phyloP scores from a whole-genome alignment of 2,888 invertebrate species.

The Drosophila siamana region DNA sequence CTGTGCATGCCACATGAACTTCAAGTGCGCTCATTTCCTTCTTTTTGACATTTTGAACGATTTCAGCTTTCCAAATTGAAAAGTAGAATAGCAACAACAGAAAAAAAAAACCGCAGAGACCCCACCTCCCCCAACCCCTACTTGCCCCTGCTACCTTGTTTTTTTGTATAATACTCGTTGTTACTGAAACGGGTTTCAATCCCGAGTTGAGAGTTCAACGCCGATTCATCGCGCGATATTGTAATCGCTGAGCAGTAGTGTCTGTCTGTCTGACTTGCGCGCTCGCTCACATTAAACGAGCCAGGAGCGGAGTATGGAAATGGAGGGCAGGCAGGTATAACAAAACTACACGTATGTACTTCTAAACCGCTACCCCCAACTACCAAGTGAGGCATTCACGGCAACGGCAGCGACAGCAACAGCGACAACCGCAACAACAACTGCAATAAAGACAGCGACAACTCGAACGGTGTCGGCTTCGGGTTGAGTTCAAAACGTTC shows the following conservation, averaged over 20 bases:
- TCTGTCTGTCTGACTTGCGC: conserved; percentile 1
- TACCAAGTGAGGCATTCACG: conserved; percentile 62
- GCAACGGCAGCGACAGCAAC: conserved; percentile 36
- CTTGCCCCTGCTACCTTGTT: too few species aligned
- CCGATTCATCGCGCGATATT: conserved; percentile 76
- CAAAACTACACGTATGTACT: conserved; percentile 43
- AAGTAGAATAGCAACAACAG: conserved; percentile 63
- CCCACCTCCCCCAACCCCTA: not conserved
- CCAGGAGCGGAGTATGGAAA: conserved; percentile 38
- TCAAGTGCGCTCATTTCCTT: conserved; percentile 75
- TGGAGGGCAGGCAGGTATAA: conserved; percentile 28
- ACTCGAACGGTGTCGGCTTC: conserved; percentile 36
- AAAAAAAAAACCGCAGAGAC: conserved; percentile 8
- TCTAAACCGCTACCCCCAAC: conserved; percentile 17
- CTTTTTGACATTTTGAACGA: conserved; percentile 77
- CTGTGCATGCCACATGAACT: conserved; percentile 61
- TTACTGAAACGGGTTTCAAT: conserved; percentile 50
- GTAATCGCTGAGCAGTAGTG: conserved; percentile 56
- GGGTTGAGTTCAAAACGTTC: conserved; percentile 65
- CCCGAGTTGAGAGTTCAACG: conserved; percentile 75
- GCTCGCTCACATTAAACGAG: conserved; percentile 54
- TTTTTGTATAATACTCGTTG: conserved; percentile 10
- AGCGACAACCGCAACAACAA: conserved; percentile 14
- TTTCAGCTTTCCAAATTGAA: conserved; percentile 74
- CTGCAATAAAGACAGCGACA: conserved; percentile 8